phyloP scores from a whole-genome alignment of 2,113 vertebrate species.

The Zosterops lateralis region DNA sequence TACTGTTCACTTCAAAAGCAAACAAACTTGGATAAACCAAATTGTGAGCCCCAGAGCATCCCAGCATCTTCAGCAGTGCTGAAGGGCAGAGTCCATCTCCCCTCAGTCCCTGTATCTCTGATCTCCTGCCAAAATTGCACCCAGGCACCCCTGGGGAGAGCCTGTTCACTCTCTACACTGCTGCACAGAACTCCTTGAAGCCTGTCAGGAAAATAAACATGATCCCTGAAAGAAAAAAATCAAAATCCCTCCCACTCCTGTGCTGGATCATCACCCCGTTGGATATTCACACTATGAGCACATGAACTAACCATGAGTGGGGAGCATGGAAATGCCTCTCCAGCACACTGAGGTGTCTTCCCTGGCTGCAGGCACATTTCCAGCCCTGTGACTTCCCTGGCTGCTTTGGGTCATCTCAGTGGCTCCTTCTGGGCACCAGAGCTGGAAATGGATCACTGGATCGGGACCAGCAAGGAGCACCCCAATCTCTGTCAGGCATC shows the following conservation, averaged over 20 bases:
- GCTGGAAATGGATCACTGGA: accelerated
- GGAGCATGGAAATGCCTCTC: neutral
- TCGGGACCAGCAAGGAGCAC: neutral
- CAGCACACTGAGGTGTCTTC: neutral
- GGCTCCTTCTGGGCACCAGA: neutral
- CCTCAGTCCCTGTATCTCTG: accelerated
- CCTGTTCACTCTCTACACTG: neutral
- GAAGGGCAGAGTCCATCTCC: neutral
- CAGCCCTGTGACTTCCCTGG: neutral
- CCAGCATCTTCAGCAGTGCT: neutral
- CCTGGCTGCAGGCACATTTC: neutral
- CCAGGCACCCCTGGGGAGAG: neutral
- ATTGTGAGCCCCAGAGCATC: neutral
- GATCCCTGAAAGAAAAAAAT: neutral
- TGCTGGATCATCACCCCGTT: neutral
- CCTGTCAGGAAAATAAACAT: neutral
- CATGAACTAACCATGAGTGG: neutral
- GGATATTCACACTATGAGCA: neutral
- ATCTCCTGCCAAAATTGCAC: neutral
- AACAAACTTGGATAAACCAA: neutral
- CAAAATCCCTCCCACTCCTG: neutral
- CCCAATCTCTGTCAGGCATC: neutral
- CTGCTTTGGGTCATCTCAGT: neutral
- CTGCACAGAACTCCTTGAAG: neutral
- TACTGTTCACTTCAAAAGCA: neutral